A percentile compares a stretch with the other conserved stretches of the same genome.
These are phyloP conservation scores for Anthoscopus minutus DNA, from an alignment of 2,113 vertebrate genomes.

Conservation along the genomic window DNA sequence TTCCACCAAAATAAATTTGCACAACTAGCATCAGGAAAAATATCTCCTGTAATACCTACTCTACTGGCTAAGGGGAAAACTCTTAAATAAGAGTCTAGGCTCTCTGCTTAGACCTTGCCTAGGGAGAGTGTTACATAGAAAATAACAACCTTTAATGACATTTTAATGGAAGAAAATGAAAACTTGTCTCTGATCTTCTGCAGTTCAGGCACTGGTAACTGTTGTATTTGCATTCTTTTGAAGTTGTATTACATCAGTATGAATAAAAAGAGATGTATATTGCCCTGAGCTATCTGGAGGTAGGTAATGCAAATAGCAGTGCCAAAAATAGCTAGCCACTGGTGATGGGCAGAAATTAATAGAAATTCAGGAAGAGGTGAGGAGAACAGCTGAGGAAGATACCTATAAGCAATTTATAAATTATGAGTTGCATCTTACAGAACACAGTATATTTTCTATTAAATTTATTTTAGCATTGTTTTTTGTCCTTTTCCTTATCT, in stretches of 20 bases:
- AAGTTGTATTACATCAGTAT: neutral
- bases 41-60: neutral
- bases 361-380: neutral
- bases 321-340: neutral
- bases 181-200: neutral
- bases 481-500: neutral
- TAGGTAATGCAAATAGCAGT: neutral
- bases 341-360: neutral
- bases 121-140: neutral
- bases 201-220: neutral
- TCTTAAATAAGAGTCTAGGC: neutral
- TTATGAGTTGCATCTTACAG: neutral
- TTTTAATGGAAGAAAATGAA: conserved; percentile 21
- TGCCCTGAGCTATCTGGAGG: neutral
- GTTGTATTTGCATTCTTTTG: neutral
- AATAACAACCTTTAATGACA: neutral
- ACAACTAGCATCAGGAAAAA: neutral
- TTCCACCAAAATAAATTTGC: neutral
- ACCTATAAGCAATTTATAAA: neutral
- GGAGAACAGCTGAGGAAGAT: neutral
- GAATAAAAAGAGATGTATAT: neutral
- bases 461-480: neutral
- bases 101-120: neutral
- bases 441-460: neutral
- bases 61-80: neutral